These are phyloP conservation scores for Palythoa grandiflora DNA, from an alignment of 92 coral and sea anemone species.

Conservation along the genomic window DNA sequence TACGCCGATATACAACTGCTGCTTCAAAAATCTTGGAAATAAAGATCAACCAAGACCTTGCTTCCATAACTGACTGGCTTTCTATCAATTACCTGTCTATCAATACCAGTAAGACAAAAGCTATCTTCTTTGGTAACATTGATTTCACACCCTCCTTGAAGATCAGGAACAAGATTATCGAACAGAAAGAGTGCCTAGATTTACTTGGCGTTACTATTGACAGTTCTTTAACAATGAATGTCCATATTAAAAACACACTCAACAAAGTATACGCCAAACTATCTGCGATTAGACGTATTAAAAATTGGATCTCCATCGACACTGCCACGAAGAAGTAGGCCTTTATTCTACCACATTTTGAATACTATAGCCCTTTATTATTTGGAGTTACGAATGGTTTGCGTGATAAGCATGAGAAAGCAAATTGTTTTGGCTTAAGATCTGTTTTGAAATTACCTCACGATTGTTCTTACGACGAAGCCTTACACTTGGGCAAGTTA, in stretches of 20 bases:
- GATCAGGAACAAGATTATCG: conserved; percentile 26
- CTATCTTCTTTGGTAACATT: conserved; percentile 25
- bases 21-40: conserved; percentile 15
- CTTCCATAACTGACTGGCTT: conserved; percentile 2
- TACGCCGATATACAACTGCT: conserved; percentile 20
- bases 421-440: too few species aligned
- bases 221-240: not conserved
- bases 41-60: conserved; percentile 18
- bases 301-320: conserved; percentile 25
- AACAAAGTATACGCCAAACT: too few species aligned
- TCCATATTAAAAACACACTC: not conserved
- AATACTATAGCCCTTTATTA: not conserved
- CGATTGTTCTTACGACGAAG: not conserved
- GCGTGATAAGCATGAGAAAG: too few species aligned
- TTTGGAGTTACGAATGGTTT: too few species aligned
- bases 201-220: conserved; percentile 39
- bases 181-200: conserved; percentile 19
- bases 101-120: conserved; percentile 19
- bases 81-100: conserved; percentile 13
- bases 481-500: conserved; percentile 1
- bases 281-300: too few species aligned
- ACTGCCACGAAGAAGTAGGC: not conserved
- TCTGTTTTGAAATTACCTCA: too few species aligned
- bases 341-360: not conserved
- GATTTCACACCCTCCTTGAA: not conserved